phyloP scores from a whole-genome alignment of 2,113 vertebrate species.

The Petroica traversi region DNA sequence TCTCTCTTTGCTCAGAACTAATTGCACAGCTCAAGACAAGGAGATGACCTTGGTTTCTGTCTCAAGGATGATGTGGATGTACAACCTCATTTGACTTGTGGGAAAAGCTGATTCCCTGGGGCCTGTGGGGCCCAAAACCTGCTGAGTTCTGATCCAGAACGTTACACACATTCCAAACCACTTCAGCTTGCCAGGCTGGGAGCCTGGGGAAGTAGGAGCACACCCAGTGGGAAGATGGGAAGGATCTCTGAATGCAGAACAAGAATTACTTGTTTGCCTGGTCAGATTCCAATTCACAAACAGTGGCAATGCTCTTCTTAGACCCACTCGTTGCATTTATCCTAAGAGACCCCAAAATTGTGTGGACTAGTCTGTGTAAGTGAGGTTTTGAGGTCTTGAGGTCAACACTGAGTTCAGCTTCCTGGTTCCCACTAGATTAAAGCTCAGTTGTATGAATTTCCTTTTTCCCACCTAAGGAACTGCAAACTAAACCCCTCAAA shows the following conservation, averaged over 20 bases:
- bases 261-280: neutral
- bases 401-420: neutral
- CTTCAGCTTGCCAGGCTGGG: neutral
- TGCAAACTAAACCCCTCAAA: neutral
- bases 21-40: neutral
- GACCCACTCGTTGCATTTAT: fast-evolving
- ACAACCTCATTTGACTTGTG: neutral
- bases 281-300: neutral
- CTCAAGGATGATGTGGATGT: neutral
- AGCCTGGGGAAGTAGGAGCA: neutral
- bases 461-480: neutral
- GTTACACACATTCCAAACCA: fast-evolving
- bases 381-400: neutral
- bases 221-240: fast-evolving
- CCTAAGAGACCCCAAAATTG: neutral
- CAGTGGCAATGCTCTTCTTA: fast-evolving
- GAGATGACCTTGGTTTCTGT: neutral
- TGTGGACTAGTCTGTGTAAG: neutral
- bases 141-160: neutral
- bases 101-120: fast-evolving
- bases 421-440: neutral
- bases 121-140: neutral
- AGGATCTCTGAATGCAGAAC: neutral
- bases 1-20: neutral
- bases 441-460: neutral